Evolutionary conservation across 1,140 invertebrate genomes (phyloP).

Genomic region (Ephestia elutella): DNA sequence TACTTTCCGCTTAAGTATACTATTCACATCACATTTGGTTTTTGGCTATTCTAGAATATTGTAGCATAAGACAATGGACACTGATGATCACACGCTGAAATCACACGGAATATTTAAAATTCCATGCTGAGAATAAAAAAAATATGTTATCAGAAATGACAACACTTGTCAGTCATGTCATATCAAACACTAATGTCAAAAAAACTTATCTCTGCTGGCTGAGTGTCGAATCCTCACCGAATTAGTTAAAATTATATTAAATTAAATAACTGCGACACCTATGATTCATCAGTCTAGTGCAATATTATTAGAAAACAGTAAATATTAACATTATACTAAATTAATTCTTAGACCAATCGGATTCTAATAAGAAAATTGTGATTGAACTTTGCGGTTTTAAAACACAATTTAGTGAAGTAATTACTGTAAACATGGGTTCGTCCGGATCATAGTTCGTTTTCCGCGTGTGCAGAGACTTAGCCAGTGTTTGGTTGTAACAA

Average conservation of each 20-base stretch:
- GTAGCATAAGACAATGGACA: no score
- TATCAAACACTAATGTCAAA: no score
- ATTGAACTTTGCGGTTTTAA: background rate
- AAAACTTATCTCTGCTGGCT: no score
- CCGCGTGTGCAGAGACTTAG: conserved; percentile 15
- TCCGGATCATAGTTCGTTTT: conserved; percentile 25
- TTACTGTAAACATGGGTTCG: conserved; percentile 24
- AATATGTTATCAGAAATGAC: background rate
- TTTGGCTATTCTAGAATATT: no score
- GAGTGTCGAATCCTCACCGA: conserved; percentile 2
- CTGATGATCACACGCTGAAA: no score
- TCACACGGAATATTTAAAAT: no score
- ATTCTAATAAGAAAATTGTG: conserved; percentile 9
- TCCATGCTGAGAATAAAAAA: background rate
- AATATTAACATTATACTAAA: background rate
- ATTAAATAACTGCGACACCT: background rate
- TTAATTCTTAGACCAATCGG: background rate
- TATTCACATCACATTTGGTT: no score
- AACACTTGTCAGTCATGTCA: background rate
- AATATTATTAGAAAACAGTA: conserved; percentile 2
- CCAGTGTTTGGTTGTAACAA: conserved; percentile 20
- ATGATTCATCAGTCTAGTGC: conserved; percentile 1
- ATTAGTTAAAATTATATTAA: conserved; percentile 6
- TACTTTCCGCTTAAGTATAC: no score
- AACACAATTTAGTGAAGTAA: conserved; percentile 10